These are phyloP conservation scores for Malacoraja senta DNA, from an alignment of 2,797 vertebrate species.

Conservation along the genomic window DNA sequence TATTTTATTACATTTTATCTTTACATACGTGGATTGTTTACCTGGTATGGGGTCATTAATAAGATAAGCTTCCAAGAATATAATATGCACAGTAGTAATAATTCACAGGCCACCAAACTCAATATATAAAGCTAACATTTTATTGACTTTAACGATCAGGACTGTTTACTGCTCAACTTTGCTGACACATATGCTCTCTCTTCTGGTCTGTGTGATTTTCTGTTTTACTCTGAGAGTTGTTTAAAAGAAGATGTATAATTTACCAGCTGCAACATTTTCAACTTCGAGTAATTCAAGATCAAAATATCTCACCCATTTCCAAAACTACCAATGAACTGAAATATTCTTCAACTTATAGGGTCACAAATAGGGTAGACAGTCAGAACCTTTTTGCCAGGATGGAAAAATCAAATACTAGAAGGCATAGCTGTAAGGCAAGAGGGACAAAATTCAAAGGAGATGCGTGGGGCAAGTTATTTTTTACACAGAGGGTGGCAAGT, in stretches of 20 bases:
- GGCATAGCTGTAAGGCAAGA: too few species aligned
- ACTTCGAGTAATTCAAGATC: not conserved
- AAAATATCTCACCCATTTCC: not conserved
- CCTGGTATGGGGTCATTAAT: not conserved
- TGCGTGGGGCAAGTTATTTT: too few species aligned
- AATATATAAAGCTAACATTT: not conserved
- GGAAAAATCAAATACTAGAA: too few species aligned
- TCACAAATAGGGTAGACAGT: too few species aligned
- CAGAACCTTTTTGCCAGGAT: too few species aligned
- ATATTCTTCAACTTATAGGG: not conserved
- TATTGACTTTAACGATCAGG: not conserved
- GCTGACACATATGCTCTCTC: slow-evolving; percentile 12
- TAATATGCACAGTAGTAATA: not conserved
- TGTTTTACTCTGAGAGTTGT: not conserved
- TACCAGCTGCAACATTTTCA: not conserved
- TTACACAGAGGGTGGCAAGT: too few species aligned
- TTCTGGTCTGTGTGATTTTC: not conserved
- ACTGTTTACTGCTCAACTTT: not conserved
- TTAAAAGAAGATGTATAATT: not conserved
- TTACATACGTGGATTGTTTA: not conserved
- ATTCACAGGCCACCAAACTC: not conserved
- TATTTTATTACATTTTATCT: too few species aligned
- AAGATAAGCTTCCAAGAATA: not conserved
- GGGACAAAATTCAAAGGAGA: too few species aligned
- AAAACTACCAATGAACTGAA: not conserved